Evolutionary conservation across 2,888 invertebrate species (phyloP), one percentile per base, ranked within the genome.

Genomic region (Euplexia lucipara): DNA sequence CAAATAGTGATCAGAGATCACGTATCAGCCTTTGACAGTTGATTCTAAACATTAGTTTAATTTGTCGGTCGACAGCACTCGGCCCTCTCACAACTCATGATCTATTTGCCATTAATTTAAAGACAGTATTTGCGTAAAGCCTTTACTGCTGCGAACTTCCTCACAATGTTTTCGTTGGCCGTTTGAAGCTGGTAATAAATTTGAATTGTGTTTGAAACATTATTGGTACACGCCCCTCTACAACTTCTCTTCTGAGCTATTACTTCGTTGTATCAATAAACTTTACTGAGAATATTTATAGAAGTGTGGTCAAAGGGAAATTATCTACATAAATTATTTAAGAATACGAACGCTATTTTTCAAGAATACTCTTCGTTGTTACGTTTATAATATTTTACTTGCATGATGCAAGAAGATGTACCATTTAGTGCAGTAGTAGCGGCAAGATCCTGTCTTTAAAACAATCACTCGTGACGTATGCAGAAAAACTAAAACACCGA

Each of bases 171-270:
- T 75, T 70, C 75, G 56, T 70, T 74, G 59, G 75, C 60, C 61
- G 71, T 71, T 67, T 67, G 57, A 75, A 75, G 53, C 56, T 32
- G 63, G 71, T 54, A 66, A 75, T 75, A 75, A 75, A 75, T 67
- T 75, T 71, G 44, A 71, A 63, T 70, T 59, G 66, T 74, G 54
- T 67, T 71, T 71, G 26, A 54, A 75, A 67, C 71, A 64, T 70
- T 70, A 74, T 60, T 60, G 60, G 57, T 58, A 53, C 60, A 64
- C 53, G 57, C 75, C 70, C 69, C 54, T 61, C 44, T 64, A 74
- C 32, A 47, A 74, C 52, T 71, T 49, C 58, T 41, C 57, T 20
- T 37, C 20, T 30, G 60, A 58, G 60, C 70, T 53, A 74, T 64
- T 74, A 74, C 75, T 69, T 53, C 58, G 37, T 30, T 68, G 49